Percentiles rank a stretch among this genome's conserved stretches.
Evolutionary conservation across 2,888 invertebrate genomes (phyloP).

Genomic region (Lydus trimaculatus): DNA sequence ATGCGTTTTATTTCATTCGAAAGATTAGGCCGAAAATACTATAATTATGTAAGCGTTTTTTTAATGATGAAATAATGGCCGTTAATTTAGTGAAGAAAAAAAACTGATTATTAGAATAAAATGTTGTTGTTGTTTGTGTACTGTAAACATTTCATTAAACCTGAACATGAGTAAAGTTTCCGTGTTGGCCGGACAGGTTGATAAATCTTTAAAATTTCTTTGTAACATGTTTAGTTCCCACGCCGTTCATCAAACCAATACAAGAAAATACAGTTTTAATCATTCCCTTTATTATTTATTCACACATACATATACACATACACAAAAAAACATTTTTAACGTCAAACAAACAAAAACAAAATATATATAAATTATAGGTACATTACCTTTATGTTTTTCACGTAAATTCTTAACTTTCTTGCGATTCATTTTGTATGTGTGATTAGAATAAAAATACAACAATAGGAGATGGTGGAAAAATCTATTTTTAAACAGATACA

Average conservation of each 20-base stretch:
- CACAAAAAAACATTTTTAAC: too few species aligned
- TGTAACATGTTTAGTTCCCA: constrained; percentile 42
- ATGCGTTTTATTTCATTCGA: neutral
- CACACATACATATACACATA: too few species aligned
- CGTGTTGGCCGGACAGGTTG: constrained; percentile 30
- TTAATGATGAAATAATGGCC: constrained; percentile 21
- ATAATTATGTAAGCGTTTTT: constrained; percentile 10
- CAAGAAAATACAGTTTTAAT: neutral
- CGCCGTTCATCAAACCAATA: constrained; percentile 36
- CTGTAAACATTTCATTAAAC: constrained; percentile 18
- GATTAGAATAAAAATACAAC: neutral
- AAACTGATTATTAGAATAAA: neutral
- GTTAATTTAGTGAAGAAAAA: neutral
- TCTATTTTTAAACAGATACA: neutral
- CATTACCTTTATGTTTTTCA: neutral
- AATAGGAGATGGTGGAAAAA: neutral
- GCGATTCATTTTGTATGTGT: neutral
- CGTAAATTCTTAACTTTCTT: neutral
- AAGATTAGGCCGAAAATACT: neutral
- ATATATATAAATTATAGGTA: too few species aligned
- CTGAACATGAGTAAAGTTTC: constrained; percentile 20
- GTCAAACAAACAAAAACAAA: too few species aligned
- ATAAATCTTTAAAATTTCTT: constrained; percentile 44
- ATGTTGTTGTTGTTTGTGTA: constrained; percentile 1
- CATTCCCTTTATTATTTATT: neutral